phyloP scores from a whole-genome alignment of 1,140 invertebrate species.

The Fopius arisanus region DNA sequence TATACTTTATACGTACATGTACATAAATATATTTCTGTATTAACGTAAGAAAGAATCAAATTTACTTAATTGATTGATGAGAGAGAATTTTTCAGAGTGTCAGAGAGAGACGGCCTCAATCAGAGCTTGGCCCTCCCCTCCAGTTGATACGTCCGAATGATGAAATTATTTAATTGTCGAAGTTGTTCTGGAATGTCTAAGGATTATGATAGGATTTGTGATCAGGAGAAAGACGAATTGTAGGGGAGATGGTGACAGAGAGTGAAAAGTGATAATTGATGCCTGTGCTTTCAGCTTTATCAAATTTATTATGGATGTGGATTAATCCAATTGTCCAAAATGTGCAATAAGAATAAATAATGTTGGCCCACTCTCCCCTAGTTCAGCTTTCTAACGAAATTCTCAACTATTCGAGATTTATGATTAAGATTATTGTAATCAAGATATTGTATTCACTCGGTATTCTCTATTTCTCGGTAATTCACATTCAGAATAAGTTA shows the following conservation, averaged over 20 bases:
- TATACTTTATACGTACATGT: constrained; percentile 22
- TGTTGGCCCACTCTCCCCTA: neutral
- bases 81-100: neutral
- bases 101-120: neutral
- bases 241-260: neutral
- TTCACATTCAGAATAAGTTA: constrained; percentile 21
- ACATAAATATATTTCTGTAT: constrained; percentile 24
- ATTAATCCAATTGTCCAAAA: no score
- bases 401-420: neutral
- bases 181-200: neutral
- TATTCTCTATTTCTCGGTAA: constrained; percentile 9
- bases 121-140: neutral
- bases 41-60: constrained; percentile 9
- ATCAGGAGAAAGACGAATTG: neutral
- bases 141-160: neutral
- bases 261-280: neutral
- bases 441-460: neutral
- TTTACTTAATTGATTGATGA: neutral
- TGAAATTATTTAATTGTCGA: neutral
- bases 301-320: no score
- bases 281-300: no score
- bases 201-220: neutral
- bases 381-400: neutral
- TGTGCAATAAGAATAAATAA: neutral
- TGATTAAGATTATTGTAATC: constrained; percentile 1